A percentile compares a stretch with the other conserved stretches of the same genome.
phyloP scores from a whole-genome alignment of 2,113 vertebrate species.

The Apistogramma diplotaenia region DNA sequence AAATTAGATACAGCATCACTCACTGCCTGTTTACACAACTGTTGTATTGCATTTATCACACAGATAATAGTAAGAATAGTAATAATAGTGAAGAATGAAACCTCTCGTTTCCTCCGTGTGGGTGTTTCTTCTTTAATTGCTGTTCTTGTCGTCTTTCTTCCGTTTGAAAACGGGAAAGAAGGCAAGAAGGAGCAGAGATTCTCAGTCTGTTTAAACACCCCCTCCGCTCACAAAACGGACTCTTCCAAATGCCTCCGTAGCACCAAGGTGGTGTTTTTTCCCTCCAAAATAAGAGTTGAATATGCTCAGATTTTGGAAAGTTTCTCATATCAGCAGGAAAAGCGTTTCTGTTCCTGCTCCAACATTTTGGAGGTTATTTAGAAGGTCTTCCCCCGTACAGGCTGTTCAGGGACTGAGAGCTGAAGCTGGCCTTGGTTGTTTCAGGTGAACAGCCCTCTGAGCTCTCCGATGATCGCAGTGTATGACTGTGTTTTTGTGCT shows the following conservation, averaged over 20 bases:
- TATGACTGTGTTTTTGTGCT: slow-evolving; percentile 29
- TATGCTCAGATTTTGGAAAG: not conserved
- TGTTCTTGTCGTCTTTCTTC: no score
- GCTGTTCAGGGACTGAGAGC: not conserved
- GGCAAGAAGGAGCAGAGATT: slow-evolving; percentile 35
- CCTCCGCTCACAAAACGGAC: slow-evolving; percentile 2
- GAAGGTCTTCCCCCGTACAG: not conserved
- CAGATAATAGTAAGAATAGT: slow-evolving; percentile 53
- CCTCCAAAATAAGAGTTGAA: not conserved
- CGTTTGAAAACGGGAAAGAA: not conserved
- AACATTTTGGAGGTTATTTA: not conserved
- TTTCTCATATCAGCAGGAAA: not conserved
- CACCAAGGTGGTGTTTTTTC: slow-evolving; percentile 3
- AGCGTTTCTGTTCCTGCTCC: not conserved
- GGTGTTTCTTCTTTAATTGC: not conserved
- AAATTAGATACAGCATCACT: slow-evolving; percentile 36
- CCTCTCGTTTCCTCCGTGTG: slow-evolving; percentile 16
- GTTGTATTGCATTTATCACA: slow-evolving; percentile 67
- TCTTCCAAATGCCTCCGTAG: slow-evolving; percentile 23
- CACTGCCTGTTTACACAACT: slow-evolving; percentile 32
- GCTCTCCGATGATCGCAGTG: not conserved
- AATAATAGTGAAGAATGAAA: slow-evolving; percentile 46
- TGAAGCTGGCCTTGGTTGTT: not conserved
- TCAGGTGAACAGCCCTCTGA: not conserved
- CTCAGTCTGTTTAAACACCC: slow-evolving; percentile 2